phyloP scores from a whole-genome alignment of 2,797 vertebrate genomes.

The Amazona ochrocephala region DNA sequence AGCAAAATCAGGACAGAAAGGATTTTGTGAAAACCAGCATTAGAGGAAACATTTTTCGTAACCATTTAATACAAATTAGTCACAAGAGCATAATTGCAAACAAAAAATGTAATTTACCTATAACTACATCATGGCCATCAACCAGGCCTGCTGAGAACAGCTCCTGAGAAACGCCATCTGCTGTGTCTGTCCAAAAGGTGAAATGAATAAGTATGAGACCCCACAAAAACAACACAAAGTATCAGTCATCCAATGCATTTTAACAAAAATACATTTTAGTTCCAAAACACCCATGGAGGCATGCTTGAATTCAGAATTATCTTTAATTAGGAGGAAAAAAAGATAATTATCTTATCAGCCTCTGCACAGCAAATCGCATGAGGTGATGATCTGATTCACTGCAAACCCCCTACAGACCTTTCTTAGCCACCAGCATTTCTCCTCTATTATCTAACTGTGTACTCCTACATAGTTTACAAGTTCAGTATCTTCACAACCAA shows the following conservation, averaged over 20 bases:
- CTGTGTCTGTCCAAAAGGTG: constrained; percentile 88
- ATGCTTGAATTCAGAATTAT: constrained; percentile 57
- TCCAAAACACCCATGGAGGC: constrained; percentile 48
- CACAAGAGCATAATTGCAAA: constrained; percentile 64
- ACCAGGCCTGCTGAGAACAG: constrained; percentile 97
- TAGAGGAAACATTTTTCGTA: constrained; percentile 53
- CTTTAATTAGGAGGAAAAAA: constrained; percentile 50
- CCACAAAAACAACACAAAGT: constrained; percentile 51
- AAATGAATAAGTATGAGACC: constrained; percentile 75
- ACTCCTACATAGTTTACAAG: not conserved
- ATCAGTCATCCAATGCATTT: constrained; percentile 58
- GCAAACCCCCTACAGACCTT: not conserved
- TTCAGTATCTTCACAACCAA: not conserved
- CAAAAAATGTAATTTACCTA: constrained; percentile 89
- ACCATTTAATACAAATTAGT: constrained; percentile 59
- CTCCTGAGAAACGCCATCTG: constrained; percentile 98
- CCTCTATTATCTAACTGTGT: not conserved
- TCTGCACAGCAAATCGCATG: constrained; percentile 18
- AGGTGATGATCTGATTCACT: constrained; percentile 32
- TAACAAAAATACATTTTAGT: constrained; percentile 57
- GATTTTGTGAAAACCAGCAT: constrained; percentile 35
- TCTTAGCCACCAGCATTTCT: not conserved
- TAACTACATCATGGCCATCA: constrained; percentile 93
- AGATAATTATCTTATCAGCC: constrained; percentile 24
- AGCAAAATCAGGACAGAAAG: constrained; percentile 31